Evolutionary conservation across 2,113 vertebrate genomes (phyloP).

Genomic region (Cygnus atratus): DNA sequence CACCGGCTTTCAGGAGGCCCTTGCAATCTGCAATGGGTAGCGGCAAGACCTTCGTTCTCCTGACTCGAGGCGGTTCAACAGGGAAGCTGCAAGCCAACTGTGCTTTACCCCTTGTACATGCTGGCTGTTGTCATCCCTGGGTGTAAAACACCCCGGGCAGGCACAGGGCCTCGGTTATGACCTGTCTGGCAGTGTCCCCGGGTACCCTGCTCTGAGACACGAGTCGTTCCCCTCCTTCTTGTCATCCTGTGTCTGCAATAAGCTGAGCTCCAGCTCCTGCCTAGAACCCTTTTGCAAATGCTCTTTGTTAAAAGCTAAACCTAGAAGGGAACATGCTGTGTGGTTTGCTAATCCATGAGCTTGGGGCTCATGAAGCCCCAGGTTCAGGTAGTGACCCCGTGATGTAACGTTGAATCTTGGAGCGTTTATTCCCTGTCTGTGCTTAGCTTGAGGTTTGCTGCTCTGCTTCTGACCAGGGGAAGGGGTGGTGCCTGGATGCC

Average conservation of each 20-base stretch:
- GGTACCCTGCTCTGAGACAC: neutral
- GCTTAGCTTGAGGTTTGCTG: neutral
- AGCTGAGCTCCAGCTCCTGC: neutral
- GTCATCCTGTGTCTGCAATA: accelerated
- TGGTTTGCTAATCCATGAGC: neutral
- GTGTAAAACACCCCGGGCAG: neutral
- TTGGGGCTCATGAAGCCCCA: accelerated
- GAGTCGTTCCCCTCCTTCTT: neutral
- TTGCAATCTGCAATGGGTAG: neutral
- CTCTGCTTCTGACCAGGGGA: accelerated
- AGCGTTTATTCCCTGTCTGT: accelerated
- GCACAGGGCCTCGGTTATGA: neutral
- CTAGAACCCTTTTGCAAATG: neutral
- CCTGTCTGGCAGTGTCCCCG: no score
- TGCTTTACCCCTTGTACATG: neutral
- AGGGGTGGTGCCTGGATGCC: no score
- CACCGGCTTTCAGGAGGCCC: neutral
- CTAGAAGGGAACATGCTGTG: neutral
- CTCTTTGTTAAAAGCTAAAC: neutral
- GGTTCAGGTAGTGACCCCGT: accelerated
- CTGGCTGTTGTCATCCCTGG: no score
- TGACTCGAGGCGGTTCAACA: neutral
- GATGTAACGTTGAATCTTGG: neutral
- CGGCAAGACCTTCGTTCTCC: neutral
- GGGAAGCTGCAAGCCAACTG: neutral